Conservation (phyloP, 2,797 vertebrate species). For the Anabacerthia variegaticeps region DNA sequence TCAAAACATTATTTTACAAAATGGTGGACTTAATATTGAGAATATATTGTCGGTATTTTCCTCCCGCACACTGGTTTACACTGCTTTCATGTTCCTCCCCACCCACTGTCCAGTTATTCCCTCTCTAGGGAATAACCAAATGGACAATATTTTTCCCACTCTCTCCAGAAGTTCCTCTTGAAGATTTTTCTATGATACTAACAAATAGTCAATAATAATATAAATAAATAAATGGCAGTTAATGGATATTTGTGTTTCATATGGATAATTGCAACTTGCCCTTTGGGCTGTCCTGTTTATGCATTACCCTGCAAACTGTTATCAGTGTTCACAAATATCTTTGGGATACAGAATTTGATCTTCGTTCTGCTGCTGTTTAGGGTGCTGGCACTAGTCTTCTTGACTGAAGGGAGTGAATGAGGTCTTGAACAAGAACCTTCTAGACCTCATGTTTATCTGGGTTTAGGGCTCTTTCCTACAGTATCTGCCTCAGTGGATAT, state of each 20-base stretch:
- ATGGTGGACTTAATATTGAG: neutral
- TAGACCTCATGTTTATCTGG: neutral
- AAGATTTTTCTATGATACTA: neutral
- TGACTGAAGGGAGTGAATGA: neutral
- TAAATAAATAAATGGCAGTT: neutral
- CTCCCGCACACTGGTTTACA: neutral
- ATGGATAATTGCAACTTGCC: neutral
- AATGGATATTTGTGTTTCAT: fast-evolving
- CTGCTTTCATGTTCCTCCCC: neutral
- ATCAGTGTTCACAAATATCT: neutral
- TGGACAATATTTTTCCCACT: neutral
- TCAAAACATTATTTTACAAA: neutral
- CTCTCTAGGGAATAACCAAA: neutral
- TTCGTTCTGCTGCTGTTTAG: neutral
- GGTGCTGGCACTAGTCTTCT: neutral
- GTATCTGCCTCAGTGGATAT: neutral
- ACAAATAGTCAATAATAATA: neutral
- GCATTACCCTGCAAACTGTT: neutral
- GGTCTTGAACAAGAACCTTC: neutral
- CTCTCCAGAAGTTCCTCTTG: neutral
- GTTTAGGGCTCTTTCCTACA: neutral
- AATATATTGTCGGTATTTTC: neutral
- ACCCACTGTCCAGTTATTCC: neutral
- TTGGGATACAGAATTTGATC: neutral
- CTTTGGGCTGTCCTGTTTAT: neutral